Evolutionary conservation across 2,797 vertebrate genomes (phyloP).

Genomic region (Danionella dracula): DNA sequence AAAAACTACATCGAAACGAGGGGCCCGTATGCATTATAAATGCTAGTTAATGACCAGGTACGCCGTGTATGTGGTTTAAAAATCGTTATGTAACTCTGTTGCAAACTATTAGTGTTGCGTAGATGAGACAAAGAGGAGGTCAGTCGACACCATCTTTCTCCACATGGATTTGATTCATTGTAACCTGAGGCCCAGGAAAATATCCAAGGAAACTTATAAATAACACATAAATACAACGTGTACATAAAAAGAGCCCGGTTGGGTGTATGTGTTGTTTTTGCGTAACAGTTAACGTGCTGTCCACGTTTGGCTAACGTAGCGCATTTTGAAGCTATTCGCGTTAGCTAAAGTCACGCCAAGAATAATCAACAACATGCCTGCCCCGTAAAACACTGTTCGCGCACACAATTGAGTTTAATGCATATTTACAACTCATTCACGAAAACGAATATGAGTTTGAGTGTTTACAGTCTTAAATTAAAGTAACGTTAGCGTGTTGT

Average conservation of each 20-base stretch:
- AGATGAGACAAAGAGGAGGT: constrained; percentile 34
- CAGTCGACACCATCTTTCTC: constrained; percentile 31
- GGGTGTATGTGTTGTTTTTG: neutral
- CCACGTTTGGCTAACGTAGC: neutral
- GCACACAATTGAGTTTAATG: neutral
- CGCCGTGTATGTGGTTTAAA: neutral
- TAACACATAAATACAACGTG: neutral
- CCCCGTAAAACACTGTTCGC: neutral
- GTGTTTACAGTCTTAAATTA: neutral
- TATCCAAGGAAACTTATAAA: neutral
- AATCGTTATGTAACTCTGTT: constrained; percentile 12
- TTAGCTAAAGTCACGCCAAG: constrained; percentile 1
- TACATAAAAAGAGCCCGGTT: neutral
- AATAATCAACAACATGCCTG: neutral
- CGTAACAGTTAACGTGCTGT: neutral
- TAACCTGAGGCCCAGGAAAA: neutral
- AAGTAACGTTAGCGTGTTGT: neutral
- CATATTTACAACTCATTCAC: neutral
- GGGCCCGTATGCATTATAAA: no score
- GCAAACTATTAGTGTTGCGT: constrained; percentile 18
- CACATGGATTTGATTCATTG: constrained; percentile 33
- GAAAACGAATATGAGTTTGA: neutral
- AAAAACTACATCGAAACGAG: no score
- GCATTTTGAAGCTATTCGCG: neutral
- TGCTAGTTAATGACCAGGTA: neutral